Base-by-base conservation (phyloP, 2,888 invertebrate species). In the Hirudinaria manillensis region DNA sequence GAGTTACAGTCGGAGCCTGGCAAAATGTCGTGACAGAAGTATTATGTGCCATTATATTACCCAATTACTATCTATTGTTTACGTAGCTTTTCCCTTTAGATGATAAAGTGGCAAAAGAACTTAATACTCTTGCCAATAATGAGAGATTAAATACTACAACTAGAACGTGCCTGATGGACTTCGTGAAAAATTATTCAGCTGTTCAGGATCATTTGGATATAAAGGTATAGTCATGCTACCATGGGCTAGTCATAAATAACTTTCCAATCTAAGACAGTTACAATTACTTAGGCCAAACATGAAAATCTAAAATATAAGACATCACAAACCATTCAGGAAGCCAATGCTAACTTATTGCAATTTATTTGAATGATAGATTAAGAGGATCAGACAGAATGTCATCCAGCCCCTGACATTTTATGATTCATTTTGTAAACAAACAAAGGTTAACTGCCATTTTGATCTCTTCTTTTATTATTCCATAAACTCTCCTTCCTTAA, bases 1-100 rank as follows among this genome's bases (percentile, higher is more conserved):
- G n/a, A 73, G 73, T 34, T 29, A 56, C 65, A 36, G 55, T 24
- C 51, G 73, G 7, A 73, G 61, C 29, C 24, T 56, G n/a, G 73
- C 73, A 21, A 73, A 73, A n/a, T 73, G 73, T 55, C 55, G 73
- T 27, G 73, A 73, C 56, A 73, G 61, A 73, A 56, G 73, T 73
- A 38, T 4, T 67, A 68, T 3, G 16, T 24, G 6, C 1, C 29
- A 32, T 10, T 19, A 29, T 13, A 6, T 68, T 32, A 68, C 16
- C 13, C 24, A 27, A n/a, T n/a, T 36, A 32, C 27, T 34, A 29
- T n/a, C 32, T 34, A 1, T 29, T n/a, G 29, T n/a, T n/a, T n/a
- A 29, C 32, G 10, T 34, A 4, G 4, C 16, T 13, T 13, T 27
- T 29, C 19, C 29, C 7, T 61, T 7, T 61, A 73, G 73, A 34